Base-by-base conservation (phyloP, 2,888 invertebrate species). In the Acanthococcus lagerstroemiae region DNA sequence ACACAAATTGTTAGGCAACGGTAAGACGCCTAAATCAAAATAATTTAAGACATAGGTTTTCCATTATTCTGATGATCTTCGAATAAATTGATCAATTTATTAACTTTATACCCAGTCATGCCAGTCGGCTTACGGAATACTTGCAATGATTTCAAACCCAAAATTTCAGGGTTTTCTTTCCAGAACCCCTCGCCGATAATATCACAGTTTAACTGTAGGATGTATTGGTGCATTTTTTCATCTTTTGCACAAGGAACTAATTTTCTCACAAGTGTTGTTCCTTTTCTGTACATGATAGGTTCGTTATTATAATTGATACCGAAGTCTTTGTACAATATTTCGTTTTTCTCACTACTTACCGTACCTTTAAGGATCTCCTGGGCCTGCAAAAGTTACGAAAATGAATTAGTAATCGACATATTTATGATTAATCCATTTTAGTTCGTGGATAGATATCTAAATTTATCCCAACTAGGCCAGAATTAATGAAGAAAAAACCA, bases 251-350 rank as follows among this genome's bases (percentile, higher is more conserved):
- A 63, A 58, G 80, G 75, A 27, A 84, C 74, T 27, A 75, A 75
- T 76, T 88, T 88, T 60, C 86, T 79, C 48, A 94, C 73, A 44
- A 95, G 77, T 66, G 88, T 83, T n/a, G 95, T 93, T 2, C 96
- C 96, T 78, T 95, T 95, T 71, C 88, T 85, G 73, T 84, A 95
- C 72, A 95, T 83, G 68, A 85, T 83, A 19, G 86, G 85, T 74
- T 94, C 86, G 72, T 89, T 86, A 75, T 96, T 96, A 75, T 97
- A 97, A 77, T 97, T 96, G 9, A 90, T 87, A 61, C 85, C 84
- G 76, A 95, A 96, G 73, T 91, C 85, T 71, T 86, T 82, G 75
- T 90, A 95, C 30, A 97, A 79, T 69, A 97, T 82, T 78, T 96
- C 95, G 79, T 96, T 93, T 79, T 97, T 97, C 72, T 95, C 91